Evolutionary conservation across 2,888 invertebrate genomes (phyloP), one percentile per base, ranked within the genome.

Genomic region (Cinara cedri): DNA sequence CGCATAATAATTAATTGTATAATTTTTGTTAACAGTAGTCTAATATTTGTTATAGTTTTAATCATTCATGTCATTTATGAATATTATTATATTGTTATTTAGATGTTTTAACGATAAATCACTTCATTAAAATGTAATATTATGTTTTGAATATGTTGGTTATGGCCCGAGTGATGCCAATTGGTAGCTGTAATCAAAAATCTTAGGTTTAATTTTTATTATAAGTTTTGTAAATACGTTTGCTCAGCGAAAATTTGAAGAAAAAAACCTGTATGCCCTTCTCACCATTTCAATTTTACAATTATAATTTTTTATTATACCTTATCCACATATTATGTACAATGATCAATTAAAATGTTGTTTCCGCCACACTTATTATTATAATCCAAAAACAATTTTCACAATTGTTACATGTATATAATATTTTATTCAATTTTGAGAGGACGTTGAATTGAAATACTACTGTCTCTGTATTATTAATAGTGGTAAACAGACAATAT

Each of bases 41-140:
- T 68, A 68, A 68, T 68, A 76, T 76, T 76, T 76, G 68, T 76
- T 76, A 57, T 76, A 76, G 66, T 68, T 60, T 57, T 60, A 78
- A 60, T 44, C 16, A 16, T 65, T 55, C 19, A 26, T 60, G 42
- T 78, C 34, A 68, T 68, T 16, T 14, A 49, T 68, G 49, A 62
- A 60, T 34, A 34, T 34, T 34, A 34, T 34, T 34, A 51, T 60
- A 60, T 78, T 78, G 76, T 78, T 78, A 60, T 60, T 60, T 78
- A 78, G 68, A 49, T 78, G n/a, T 70, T 11, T 49, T 42, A 60
- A 68, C 13, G 57, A 16, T 70, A 49, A 66, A 68, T 2, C 46
- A 68, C 26, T 51, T 19, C 49, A 60, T 57, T 60, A 21, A 16
- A 49, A 57, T 21, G 68, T 6, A 10, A 34, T 19, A 10, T 34